Evolutionary conservation across 2,113 vertebrate species (phyloP).

Genomic region (Sinocyclocheilus grahami): DNA sequence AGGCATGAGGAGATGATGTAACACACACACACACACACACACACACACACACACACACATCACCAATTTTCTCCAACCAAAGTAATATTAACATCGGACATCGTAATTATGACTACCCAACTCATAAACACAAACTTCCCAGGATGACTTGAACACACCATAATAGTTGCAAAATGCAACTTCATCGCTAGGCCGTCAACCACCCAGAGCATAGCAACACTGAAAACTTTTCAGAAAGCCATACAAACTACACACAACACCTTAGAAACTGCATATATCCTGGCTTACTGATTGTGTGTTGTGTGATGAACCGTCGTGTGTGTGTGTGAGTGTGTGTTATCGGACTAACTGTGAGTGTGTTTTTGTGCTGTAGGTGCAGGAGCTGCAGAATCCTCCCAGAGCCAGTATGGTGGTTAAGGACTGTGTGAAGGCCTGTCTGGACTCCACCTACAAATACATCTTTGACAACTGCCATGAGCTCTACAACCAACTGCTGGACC

Average conservation of each 20-base stretch:
- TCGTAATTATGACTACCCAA: too few species aligned
- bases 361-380: slow-evolving; percentile 83
- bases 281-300: too few species aligned
- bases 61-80: too few species aligned
- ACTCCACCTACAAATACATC: slow-evolving; percentile 96
- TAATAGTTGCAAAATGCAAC: background rate
- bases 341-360: background rate
- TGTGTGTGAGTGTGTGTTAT: too few species aligned
- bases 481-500: slow-evolving; percentile 89
- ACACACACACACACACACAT: too few species aligned
- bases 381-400: slow-evolving; percentile 91
- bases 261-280: too few species aligned
- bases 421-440: slow-evolving; percentile 91
- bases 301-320: too few species aligned
- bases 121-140: too few species aligned
- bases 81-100: too few species aligned
- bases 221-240: background rate
- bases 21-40: background rate
- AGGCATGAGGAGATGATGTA: slow-evolving; percentile 19
- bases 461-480: slow-evolving; percentile 97
- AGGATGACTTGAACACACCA: background rate
- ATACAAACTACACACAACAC: background rate
- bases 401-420: slow-evolving; percentile 94
- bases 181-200: too few species aligned
- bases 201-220: background rate